Evolutionary conservation across 2,888 invertebrate species (phyloP), one percentile per base, ranked within the genome.

Genomic region (Meganola albula): DNA sequence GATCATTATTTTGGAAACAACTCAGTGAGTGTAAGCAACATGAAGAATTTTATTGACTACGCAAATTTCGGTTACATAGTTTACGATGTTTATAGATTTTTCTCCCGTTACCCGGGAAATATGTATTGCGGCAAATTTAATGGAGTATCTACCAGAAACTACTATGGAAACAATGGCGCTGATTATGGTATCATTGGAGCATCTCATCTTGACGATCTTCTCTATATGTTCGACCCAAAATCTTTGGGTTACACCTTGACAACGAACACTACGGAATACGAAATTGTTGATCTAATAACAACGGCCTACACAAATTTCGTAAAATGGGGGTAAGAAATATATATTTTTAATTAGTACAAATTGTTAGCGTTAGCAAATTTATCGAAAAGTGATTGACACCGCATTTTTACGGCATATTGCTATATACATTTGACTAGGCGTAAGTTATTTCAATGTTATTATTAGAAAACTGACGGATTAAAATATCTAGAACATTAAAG

Each of bases 121-220:
- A 44, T 24, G 12, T 74, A 58, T 36, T 40, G 58, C 4, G 73
- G 68, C 33, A 56, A 44, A 30, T 68, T 73, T 24, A 57, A 63
- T 0, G 45, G 58, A 23, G 27, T 46, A 8, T 66, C 72, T 0
- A 57, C 58, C 5, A 48, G 63, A 29, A 69, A 67, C 23, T 30
- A 58, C 14, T 63, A 41, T 11, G 54, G 61, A 2, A 33, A 34
- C 1, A 3, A 10, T 0, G 68, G 59, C 2, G 34, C 34, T 0
- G 43, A 53, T 4, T 63, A 59, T 16, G 64, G 53, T 2, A 27
- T 71, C 4, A 23, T 10, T 0, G 73, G 66, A 4, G 43, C 61
- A 2, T 34, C 57, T 1, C 74, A 75, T 33, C 26, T 61, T 5
- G 74, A 74, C 3, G 73, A 73, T 14, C 24, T 65, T 6, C 46